These are phyloP conservation scores for Daphoenositta chrysoptera DNA, from an alignment of 2,113 vertebrate genomes.

Conservation along the genomic window DNA sequence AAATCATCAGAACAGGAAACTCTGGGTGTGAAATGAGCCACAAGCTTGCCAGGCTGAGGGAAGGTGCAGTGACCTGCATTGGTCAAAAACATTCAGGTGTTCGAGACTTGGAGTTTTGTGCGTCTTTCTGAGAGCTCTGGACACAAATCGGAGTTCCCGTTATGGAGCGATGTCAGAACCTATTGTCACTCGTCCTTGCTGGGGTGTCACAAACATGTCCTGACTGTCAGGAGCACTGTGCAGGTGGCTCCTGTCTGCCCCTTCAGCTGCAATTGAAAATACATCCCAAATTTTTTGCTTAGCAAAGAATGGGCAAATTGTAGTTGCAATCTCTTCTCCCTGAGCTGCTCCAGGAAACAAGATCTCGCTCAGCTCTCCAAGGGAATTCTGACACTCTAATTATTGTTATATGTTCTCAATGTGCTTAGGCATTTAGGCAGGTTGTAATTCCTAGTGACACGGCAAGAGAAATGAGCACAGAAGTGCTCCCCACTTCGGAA, in stretches of 20 bases:
- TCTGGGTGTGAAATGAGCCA: background rate
- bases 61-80: background rate
- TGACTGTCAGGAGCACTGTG: background rate
- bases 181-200: background rate
- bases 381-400: constrained; percentile 48
- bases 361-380: background rate
- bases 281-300: background rate
- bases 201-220: background rate
- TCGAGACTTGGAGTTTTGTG: background rate
- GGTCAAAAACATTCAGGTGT: background rate
- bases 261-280: background rate
- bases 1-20: background rate
- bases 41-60: background rate
- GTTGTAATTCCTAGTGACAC: constrained; percentile 33
- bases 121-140: background rate
- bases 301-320: background rate
- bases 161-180: background rate
- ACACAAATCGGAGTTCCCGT: background rate
- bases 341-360: constrained; percentile 18
- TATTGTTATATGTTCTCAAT: constrained; percentile 10
- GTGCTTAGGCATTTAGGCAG: constrained; percentile 24
- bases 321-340: background rate
- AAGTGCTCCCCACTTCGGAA: background rate
- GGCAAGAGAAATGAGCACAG: background rate
- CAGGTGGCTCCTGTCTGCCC: constrained; percentile 18